A percentile compares a stretch with the other conserved stretches of the same genome.
Evolutionary conservation across 2,797 vertebrate genomes (phyloP).

Genomic region (Erpetoichthys calabaricus): DNA sequence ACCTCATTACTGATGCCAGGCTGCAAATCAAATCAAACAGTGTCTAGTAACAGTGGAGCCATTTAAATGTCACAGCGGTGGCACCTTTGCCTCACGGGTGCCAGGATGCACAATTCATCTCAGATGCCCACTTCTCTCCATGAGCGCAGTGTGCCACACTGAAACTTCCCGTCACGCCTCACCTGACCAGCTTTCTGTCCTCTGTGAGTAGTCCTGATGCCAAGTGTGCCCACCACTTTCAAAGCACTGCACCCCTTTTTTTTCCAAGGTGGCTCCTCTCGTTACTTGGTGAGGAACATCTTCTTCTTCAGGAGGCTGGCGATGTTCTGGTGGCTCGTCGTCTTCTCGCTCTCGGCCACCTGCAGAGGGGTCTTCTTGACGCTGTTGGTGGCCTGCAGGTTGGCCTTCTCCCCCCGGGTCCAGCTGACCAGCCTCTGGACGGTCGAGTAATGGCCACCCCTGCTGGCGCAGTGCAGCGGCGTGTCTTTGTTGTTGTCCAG

Average conservation of each 20-base stretch:
- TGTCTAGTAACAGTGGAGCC: too few relatives aligned
- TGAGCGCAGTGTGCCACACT: too few relatives aligned
- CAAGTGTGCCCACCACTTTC: background rate
- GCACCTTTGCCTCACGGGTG: too few relatives aligned
- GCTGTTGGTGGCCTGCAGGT: constrained; percentile 47
- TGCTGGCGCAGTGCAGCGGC: constrained; percentile 50
- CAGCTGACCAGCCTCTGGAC: constrained; percentile 36
- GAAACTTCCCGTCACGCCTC: too few relatives aligned
- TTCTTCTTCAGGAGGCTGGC: constrained; percentile 50
- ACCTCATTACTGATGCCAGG: too few relatives aligned
- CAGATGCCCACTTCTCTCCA: too few relatives aligned
- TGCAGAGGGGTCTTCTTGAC: constrained; percentile 54
- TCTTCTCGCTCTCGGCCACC: constrained; percentile 36
- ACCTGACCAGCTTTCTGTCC: too few relatives aligned
- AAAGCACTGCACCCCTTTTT: background rate
- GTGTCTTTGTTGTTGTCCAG: constrained; percentile 54
- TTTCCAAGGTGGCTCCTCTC: background rate
- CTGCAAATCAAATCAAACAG: too few relatives aligned
- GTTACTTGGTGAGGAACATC: constrained; percentile 55
- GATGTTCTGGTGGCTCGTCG: constrained; percentile 37
- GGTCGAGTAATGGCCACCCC: constrained; percentile 30
- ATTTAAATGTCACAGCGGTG: too few relatives aligned
- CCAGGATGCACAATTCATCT: too few relatives aligned
- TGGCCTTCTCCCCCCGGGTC: constrained; percentile 31
- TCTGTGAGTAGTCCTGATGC: too few relatives aligned